phyloP scores from a whole-genome alignment of 1,140 invertebrate genomes.

The Drosophila nigrodunni region DNA sequence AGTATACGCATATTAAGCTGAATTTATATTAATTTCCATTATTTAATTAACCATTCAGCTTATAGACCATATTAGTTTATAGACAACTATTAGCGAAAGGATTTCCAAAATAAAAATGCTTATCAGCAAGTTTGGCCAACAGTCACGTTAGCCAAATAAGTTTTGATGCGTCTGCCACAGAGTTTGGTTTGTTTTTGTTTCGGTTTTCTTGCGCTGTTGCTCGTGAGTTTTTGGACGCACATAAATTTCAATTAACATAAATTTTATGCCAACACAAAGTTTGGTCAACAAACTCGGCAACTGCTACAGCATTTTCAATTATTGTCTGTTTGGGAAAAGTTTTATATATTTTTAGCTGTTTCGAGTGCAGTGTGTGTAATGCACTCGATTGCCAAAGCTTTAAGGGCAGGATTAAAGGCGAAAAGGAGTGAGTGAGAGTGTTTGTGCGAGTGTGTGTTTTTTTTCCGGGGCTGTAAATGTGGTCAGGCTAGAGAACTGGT shows the following conservation, averaged over 20 bases:
- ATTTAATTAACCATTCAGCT: not conserved
- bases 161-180: conserved; percentile 39
- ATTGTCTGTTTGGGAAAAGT: conserved; percentile 67
- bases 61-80: not conserved
- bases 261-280: conserved; percentile 67
- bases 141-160: conserved; percentile 33
- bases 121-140: conserved; percentile 18
- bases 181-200: conserved; percentile 24
- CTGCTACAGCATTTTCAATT: conserved; percentile 70
- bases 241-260: conserved; percentile 82
- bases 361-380: conserved; percentile 48
- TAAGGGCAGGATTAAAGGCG: conserved; percentile 48
- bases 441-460: not conserved
- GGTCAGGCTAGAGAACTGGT: conserved; percentile 60
- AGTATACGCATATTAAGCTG: not conserved
- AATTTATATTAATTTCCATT: not conserved
- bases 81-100: not conserved
- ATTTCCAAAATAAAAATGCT: not conserved
- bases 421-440: not conserved
- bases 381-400: conserved; percentile 57
- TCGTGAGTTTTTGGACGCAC: conserved; percentile 38
- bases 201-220: conserved; percentile 7
- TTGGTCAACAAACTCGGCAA: conserved; percentile 48
- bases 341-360: conserved; percentile 34
- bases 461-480: conserved; percentile 31